Evolutionary conservation across 2,113 vertebrate species (phyloP).

Genomic region (Oryzias celebensis): DNA sequence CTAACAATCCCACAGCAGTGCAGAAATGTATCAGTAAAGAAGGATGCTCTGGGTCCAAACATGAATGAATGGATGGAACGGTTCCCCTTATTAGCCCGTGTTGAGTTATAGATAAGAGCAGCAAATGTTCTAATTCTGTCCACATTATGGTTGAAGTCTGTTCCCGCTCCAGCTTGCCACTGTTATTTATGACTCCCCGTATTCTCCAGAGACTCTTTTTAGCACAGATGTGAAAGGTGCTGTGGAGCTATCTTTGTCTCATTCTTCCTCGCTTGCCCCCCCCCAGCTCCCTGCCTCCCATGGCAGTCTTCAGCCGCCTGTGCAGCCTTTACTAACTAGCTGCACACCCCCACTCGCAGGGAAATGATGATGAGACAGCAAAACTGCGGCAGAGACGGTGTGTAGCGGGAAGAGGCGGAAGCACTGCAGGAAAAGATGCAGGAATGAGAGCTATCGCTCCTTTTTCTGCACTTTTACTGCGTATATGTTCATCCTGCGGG

Average conservation of each 20-base stretch:
- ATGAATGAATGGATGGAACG: too few species aligned
- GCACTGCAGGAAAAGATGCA: slow-evolving; percentile 32
- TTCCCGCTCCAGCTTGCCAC: slow-evolving; percentile 19
- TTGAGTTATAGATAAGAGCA: neutral
- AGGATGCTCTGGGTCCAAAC: too few species aligned
- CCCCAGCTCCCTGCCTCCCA: slow-evolving; percentile 26
- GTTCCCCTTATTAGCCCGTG: too few species aligned
- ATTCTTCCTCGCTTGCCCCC: slow-evolving; percentile 13
- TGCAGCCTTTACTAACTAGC: slow-evolving; percentile 67
- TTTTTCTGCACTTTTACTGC: slow-evolving; percentile 57
- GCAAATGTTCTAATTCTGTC: slow-evolving; percentile 20
- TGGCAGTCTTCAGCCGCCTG: slow-evolving; percentile 51
- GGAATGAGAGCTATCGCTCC: slow-evolving; percentile 62
- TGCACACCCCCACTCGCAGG: slow-evolving; percentile 56
- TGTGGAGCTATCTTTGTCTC: slow-evolving; percentile 56
- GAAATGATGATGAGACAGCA: slow-evolving; percentile 75
- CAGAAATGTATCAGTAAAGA: too few species aligned
- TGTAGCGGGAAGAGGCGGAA: slow-evolving; percentile 15
- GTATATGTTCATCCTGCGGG: slow-evolving; percentile 48
- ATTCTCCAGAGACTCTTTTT: slow-evolving; percentile 62
- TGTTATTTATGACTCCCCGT: slow-evolving; percentile 60
- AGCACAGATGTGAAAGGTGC: slow-evolving; percentile 58
- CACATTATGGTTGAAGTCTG: slow-evolving; percentile 23
- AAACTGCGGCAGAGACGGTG: slow-evolving; percentile 55
- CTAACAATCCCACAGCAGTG: too few species aligned